phyloP scores from a whole-genome alignment of 2,113 vertebrate genomes.

The Natator depressus region DNA sequence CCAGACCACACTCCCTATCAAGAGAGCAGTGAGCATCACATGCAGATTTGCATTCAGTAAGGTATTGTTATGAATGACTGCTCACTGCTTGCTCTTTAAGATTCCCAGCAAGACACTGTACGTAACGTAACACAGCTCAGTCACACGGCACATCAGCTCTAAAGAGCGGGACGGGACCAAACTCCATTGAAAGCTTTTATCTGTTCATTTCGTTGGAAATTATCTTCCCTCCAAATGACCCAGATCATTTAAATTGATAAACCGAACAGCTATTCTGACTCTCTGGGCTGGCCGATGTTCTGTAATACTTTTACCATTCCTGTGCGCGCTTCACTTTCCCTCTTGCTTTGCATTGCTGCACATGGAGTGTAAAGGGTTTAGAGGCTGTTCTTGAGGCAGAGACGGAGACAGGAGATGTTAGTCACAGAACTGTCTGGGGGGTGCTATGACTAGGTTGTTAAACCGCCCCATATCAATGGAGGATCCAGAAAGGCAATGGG shows the following conservation, averaged over 20 bases:
- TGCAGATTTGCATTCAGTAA: not conserved
- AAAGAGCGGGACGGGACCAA: not conserved
- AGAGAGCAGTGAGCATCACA: not conserved
- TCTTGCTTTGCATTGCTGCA: no score
- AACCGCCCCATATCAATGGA: no score
- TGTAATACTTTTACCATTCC: no score
- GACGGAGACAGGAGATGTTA: no score
- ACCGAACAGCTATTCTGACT: not conserved
- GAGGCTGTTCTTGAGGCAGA: no score
- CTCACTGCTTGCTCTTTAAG: not conserved
- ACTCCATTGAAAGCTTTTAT: not conserved
- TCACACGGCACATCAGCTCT: not conserved
- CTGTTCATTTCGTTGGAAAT: not conserved
- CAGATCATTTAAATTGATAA: no score
- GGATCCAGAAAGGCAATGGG: no score
- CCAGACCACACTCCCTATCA: not conserved
- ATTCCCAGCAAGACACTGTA: not conserved
- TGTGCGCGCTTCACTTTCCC: no score
- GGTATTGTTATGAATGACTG: not conserved
- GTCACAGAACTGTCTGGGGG: no score
- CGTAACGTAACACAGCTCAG: not conserved
- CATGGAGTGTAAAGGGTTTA: no score
- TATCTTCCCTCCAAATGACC: not conserved
- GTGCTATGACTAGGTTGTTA: no score
- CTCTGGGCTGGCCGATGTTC: not conserved